Conservation (phyloP, 2,888 invertebrate species). For the Drosophila koepferae region DNA sequence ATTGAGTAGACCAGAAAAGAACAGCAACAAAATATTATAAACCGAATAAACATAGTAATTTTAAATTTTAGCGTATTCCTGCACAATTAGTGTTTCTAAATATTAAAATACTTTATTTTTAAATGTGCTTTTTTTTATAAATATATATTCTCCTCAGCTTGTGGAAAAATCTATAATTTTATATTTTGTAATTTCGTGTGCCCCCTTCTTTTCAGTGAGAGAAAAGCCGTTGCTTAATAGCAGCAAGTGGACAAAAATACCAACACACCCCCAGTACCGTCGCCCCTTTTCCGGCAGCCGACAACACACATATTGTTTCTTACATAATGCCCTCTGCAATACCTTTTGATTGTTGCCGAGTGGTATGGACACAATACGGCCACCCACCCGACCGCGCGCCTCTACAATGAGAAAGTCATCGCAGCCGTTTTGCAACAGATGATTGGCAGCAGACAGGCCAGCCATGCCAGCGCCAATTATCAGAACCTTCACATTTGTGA, state of each 20-base stretch:
- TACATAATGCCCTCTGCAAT: slow-evolving; percentile 61
- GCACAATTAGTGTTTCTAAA: background rate
- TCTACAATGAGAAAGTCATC: slow-evolving; percentile 92
- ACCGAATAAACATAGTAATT: background rate
- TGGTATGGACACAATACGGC: slow-evolving; percentile 91
- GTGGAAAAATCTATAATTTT: slow-evolving; percentile 65
- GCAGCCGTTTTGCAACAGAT: slow-evolving; percentile 92
- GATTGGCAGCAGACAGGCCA: slow-evolving; percentile 93
- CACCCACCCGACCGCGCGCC: slow-evolving; percentile 92
- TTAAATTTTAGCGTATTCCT: too few species aligned
- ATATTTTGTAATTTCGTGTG: slow-evolving; percentile 15
- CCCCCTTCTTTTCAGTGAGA: background rate
- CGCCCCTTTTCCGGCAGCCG: background rate
- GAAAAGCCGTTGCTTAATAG: slow-evolving; percentile 23
- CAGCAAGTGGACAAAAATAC: slow-evolving; percentile 33
- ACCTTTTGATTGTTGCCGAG: slow-evolving; percentile 87
- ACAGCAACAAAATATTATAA: background rate
- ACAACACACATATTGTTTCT: slow-evolving; percentile 52
- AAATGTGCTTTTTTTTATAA: background rate
- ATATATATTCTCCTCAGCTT: background rate
- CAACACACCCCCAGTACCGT: background rate
- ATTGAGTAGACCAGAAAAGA: background rate
- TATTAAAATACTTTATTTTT: background rate
- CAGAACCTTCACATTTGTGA: slow-evolving; percentile 88
- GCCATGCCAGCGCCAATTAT: slow-evolving; percentile 94